Conservation (phyloP, 2,797 vertebrate genomes). For the Lophotriccus pileatus region DNA sequence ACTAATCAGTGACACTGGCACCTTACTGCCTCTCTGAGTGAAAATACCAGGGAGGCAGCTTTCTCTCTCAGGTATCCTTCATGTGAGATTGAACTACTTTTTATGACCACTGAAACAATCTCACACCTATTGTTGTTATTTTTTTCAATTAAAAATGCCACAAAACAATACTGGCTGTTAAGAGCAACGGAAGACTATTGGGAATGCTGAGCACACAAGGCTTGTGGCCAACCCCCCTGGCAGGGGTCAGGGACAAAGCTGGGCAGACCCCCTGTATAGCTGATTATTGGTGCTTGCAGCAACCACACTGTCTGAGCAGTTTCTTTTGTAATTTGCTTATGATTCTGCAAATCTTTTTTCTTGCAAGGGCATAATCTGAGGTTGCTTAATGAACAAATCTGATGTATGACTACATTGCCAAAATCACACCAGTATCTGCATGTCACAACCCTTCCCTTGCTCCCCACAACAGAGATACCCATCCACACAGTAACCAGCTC, state of each 20-base stretch:
- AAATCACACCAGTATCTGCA: background rate
- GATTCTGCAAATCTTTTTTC: background rate
- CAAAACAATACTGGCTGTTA: background rate
- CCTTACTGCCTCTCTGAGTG: background rate
- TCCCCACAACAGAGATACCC: background rate
- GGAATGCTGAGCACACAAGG: background rate
- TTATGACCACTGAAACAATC: background rate
- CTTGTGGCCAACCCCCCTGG: background rate
- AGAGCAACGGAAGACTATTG: background rate
- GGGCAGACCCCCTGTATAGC: background rate
- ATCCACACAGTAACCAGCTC: background rate
- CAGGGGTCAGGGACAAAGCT: background rate
- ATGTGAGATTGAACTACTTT: background rate
- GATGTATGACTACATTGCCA: background rate
- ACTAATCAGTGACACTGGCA: slow-evolving; percentile 27
- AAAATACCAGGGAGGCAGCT: background rate
- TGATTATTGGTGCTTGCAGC: background rate
- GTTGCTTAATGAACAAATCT: background rate
- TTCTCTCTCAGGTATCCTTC: background rate
- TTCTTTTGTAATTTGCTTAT: background rate
- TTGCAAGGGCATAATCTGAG: background rate
- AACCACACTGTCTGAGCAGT: background rate
- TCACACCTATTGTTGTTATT: background rate
- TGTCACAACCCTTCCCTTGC: background rate
- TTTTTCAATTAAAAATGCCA: background rate